Evolutionary conservation across 2,888 invertebrate species (phyloP), one percentile per base, ranked within the genome.

Genomic region (Graphium colonna): DNA sequence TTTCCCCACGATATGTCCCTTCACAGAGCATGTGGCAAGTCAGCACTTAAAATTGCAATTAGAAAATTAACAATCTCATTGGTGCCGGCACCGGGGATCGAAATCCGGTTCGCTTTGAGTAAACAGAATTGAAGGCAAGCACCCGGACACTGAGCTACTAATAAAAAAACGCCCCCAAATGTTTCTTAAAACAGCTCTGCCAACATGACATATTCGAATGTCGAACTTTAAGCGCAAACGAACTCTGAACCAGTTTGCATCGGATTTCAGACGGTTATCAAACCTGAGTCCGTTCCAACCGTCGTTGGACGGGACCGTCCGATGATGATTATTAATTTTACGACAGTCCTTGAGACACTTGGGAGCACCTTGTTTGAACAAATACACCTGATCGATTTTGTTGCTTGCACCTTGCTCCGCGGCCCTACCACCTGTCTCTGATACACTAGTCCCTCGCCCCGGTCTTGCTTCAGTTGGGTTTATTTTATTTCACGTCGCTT

Each of bases 311-410:
- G n/a, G n/a, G n/a, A n/a, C n/a, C 44, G 28, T 36, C 33, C 39
- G 33, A 58, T 54, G 52, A 58, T 58, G 67, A 68, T 69, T 75
- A 77, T 77, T 71, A 76, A 78, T 75, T 79, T 75, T 72, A 77
- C 68, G 64, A 65, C 64, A 68, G 71, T 68, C 75, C 76, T 75
- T 68, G 68, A 72, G 68, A 69, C 68, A 67, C 67, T 71, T 63
- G 54, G 65, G 69, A 79, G 77, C 87, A 86, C 85, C 86, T 86
- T 85, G 83, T 81, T 73, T 77, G 76, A 83, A 78, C 80, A 86
- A 88, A 88, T 75, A 86, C 86, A 88, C 87, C 88, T 88, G 87
- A 89, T 81, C 82, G 77, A 77, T 80, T 76, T 68, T 63, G 67
- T 68, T 67, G 54, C 63, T 62, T 83, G 85, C 88, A 89, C 87